A percentile compares a stretch with the other conserved stretches of the same genome.
Conservation (phyloP, 2,113 vertebrate genomes). For the Hystrix cristata region DNA sequence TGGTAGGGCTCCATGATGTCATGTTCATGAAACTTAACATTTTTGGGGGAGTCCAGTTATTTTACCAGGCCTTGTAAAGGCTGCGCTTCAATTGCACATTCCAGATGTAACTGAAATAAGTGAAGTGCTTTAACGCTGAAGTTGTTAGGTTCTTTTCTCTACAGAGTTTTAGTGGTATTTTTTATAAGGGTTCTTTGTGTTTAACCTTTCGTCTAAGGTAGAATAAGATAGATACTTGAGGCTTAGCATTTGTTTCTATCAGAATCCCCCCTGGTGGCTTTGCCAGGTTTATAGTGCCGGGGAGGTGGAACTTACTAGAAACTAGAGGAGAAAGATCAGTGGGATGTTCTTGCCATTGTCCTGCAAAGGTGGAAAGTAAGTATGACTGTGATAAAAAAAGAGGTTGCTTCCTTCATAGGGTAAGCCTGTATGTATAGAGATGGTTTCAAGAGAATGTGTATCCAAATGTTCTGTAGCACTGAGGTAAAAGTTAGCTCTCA, state of each 20-base stretch:
- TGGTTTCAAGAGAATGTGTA: slow-evolving; percentile 54
- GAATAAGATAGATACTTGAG: slow-evolving; percentile 45
- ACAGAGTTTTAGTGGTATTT: slow-evolving; percentile 44
- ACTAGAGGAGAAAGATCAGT: slow-evolving; percentile 19
- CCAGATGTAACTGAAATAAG: slow-evolving; percentile 41
- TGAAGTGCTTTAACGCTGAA: slow-evolving; percentile 1
- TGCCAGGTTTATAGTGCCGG: slow-evolving; percentile 36
- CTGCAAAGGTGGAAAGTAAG: neutral
- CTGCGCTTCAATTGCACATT: slow-evolving; percentile 43
- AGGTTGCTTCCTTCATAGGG: slow-evolving; percentile 23
- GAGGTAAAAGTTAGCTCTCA: neutral
- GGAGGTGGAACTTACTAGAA: slow-evolving; percentile 17
- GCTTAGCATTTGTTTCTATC: slow-evolving; percentile 51
- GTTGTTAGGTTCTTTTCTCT: slow-evolving; percentile 45
- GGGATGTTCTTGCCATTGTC: neutral
- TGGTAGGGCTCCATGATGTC: neutral
- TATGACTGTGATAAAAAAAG: neutral
- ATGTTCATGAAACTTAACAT: slow-evolving; percentile 4
- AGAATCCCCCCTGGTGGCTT: neutral
- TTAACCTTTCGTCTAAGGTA: slow-evolving; percentile 50
- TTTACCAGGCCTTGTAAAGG: neutral
- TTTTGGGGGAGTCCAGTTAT: slow-evolving; percentile 1
- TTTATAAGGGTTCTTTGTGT: slow-evolving; percentile 29
- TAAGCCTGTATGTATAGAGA: neutral
- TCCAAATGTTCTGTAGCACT: neutral